Base-by-base conservation (phyloP, 1,140 invertebrate genomes). In the Lineus longissimus region DNA sequence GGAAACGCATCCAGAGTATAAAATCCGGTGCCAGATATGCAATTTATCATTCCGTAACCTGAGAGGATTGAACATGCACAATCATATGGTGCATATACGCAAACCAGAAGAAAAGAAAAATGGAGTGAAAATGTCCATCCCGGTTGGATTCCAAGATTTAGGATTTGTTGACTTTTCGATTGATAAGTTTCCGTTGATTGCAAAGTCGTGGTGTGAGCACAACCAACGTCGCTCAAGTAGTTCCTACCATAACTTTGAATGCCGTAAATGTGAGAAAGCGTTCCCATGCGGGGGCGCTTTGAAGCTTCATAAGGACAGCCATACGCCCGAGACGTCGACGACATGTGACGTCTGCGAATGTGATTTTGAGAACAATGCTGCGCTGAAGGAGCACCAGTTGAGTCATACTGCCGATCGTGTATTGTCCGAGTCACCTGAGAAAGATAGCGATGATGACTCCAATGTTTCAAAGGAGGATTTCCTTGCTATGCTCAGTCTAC, bases 111-210 rank as follows among this genome's bases (percentile, higher is more conserved):
- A 23, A 4, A 23, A 23, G n/a, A 51, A 51, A n/a, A 51, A 51
- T 51, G 47, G 47, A 23, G 6, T 51, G 19, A 23, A 45, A 25
- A 4, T 2, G 29, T 7, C 54, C 22, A 61, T 64, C 17, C 40
- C 62, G 0, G 58, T 86, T 0, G 88, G 89, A 2, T 92, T 90
- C 74, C 84, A 88, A 57, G 89, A 92, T 76, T 77, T 91, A n/a
- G 88, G 86, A 2, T 91, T 90, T 73, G 85, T 90, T 0, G 90
- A 92, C 72, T 93, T 92, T 70, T 88, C 90, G 0, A 87, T 85
- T 29, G 84, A 86, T 51, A 92, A 92, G 74, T 92, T 91, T 72
- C 86, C 90, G 0, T 82, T 89, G 36, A 91, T 92, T 54, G 88
- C 90, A 0, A 86, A 88, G 62, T 85, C 86, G 11, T 84, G 87